Base-by-base conservation (phyloP, 2,797 vertebrate genomes). In the Menidia menidia region DNA sequence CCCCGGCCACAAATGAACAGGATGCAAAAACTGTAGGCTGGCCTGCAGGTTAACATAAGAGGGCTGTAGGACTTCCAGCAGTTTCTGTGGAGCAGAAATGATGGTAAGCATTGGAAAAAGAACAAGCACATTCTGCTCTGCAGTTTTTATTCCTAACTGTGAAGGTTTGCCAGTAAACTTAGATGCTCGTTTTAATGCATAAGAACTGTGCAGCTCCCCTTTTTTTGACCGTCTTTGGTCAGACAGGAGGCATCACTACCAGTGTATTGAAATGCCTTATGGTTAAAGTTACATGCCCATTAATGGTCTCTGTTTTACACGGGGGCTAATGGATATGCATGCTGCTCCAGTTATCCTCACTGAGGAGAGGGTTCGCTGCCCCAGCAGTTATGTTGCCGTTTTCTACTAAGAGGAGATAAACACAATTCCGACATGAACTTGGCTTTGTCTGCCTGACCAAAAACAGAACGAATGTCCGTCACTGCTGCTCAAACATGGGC, bases 251-350 rank as follows among this genome's bases (percentile, higher is more conserved):
- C 73, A 81, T 51, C 60, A 55, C 58, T 8, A 3, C 68, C 68
- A 74, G 64, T n/a, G 6, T 72, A 48, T 42, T 80, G 70, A 82
- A 83, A 85, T 63, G 35, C 2, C 52, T 87, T 71, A 68, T 67
- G 73, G 61, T 79, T 81, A 71, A 82, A 79, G 77, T 88, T 83
- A 78, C 85, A 65, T 1, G 16, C 63, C 60, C 71, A 78, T 90
- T 85, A 80, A 83, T 90, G 82, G 85, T 18, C 48, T 62, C 56
- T 54, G 62, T 30, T 8, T 53, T 54, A 44, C 74, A 8, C 53
- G 15, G 60, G 25, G 65, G 60, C 35, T 83, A 85, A 82, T 82
- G 76, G 80, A 71, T 63, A 56, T 80, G 35, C 77, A 57, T 0
- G 2, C 53, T 48, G 71, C 58, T 68, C 12, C 6, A 77, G 74